Conservation (phyloP, 2,113 vertebrate species). For the Embiotoca jacksoni region DNA sequence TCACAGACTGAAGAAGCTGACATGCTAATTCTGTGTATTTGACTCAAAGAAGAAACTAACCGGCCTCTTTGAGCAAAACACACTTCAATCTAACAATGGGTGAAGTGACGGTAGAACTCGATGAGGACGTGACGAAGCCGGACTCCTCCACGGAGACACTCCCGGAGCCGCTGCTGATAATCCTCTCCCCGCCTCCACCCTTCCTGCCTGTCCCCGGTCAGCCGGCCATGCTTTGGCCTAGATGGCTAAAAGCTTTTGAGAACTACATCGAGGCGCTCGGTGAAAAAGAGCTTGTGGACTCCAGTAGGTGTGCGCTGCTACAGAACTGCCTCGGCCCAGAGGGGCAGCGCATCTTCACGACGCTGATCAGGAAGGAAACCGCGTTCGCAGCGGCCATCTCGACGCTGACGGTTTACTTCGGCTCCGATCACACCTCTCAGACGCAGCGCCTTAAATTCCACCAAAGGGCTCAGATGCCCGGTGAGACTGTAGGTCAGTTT, state of each 20-base stretch:
- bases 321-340: constrained; percentile 74
- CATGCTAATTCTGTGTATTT: neutral
- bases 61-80: neutral
- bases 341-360: constrained; percentile 60
- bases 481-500: constrained; percentile 65
- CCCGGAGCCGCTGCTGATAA: constrained; percentile 69
- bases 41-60: constrained; percentile 4
- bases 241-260: constrained; percentile 72
- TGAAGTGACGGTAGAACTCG: constrained; percentile 35
- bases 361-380: constrained; percentile 34
- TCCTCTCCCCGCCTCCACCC: constrained; percentile 69
- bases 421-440: constrained; percentile 33
- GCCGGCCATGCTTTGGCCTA: constrained; percentile 61
- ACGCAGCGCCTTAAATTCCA: constrained; percentile 59
- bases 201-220: constrained; percentile 55
- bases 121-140: constrained; percentile 40
- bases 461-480: constrained; percentile 64
- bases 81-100: constrained; percentile 37
- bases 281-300: constrained; percentile 64
- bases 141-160: constrained; percentile 20
- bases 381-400: constrained; percentile 57
- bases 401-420: constrained; percentile 59
- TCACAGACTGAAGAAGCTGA: neutral
- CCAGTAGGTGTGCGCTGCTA: constrained; percentile 64
- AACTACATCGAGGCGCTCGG: constrained; percentile 64